Evolutionary conservation across 2,797 vertebrate genomes (phyloP).

Genomic region (Eupleurogrammus muticus): DNA sequence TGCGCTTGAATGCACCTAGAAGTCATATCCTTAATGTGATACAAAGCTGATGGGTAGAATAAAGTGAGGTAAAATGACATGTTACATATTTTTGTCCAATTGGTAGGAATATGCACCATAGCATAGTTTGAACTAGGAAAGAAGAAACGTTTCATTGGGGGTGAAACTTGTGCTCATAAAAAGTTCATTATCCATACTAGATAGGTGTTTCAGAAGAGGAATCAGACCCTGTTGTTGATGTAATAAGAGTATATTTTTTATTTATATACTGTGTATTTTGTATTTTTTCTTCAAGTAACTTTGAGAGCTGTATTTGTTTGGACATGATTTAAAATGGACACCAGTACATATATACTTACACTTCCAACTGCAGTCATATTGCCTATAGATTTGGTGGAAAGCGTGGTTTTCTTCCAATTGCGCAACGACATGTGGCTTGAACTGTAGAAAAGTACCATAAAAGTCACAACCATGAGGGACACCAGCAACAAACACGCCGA

Average conservation of each 20-base stretch:
- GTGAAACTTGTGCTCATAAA: background rate
- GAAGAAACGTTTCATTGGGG: no score
- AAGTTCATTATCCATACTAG: background rate
- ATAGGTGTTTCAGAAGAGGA: no score
- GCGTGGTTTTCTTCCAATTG: background rate
- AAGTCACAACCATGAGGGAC: background rate
- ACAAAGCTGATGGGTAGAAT: no score
- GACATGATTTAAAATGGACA: background rate
- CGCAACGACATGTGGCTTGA: background rate
- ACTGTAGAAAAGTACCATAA: background rate
- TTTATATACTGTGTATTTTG: no score
- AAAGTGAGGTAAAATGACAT: no score
- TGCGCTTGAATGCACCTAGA: no score
- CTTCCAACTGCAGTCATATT: background rate
- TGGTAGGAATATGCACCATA: no score
- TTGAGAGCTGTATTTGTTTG: background rate
- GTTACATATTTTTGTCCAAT: no score
- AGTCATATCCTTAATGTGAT: no score
- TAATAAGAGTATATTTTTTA: background rate
- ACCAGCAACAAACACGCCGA: background rate
- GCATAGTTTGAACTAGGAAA: no score
- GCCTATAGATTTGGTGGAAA: background rate
- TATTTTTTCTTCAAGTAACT: background rate
- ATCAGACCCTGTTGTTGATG: background rate
- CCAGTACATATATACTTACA: conserved; percentile 46